Evolutionary conservation across 1,140 invertebrate species (phyloP).

Genomic region (Leptinotarsa texana): DNA sequence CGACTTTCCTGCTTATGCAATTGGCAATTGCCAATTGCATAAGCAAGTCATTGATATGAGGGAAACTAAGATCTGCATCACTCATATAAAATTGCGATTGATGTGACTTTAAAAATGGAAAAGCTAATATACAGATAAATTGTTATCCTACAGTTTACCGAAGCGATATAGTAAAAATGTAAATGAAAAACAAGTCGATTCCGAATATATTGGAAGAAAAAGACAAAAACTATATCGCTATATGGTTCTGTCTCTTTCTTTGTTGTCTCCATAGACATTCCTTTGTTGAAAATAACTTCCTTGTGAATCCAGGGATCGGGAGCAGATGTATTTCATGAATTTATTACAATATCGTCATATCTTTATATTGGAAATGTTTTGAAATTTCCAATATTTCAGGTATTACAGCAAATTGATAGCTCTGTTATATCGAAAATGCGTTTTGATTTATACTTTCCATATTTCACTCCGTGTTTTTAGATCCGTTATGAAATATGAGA

Average conservation of each 20-base stretch:
- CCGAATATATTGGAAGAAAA: neutral
- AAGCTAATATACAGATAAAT: too few species aligned
- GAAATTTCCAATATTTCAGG: neutral
- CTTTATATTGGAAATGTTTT: neutral
- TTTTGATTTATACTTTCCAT: neutral
- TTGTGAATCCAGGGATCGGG: neutral
- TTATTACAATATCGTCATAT: neutral
- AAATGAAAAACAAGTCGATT: neutral
- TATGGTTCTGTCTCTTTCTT: neutral
- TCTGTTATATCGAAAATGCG: neutral
- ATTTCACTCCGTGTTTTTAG: neutral
- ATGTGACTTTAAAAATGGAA: too few species aligned
- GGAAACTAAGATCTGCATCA: too few species aligned
- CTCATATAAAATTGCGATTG: too few species aligned
- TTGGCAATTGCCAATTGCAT: too few species aligned
- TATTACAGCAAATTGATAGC: neutral
- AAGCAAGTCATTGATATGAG: too few species aligned
- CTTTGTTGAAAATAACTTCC: neutral
- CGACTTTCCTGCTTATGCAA: too few species aligned
- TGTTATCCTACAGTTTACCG: too few species aligned
- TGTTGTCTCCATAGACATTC: neutral
- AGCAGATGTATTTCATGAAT: slow-evolving; percentile 1
- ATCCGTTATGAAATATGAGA: neutral
- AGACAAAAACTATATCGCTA: too few species aligned
- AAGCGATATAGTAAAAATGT: neutral